These are phyloP conservation scores for Germaria angustata DNA, from an alignment of 2,888 invertebrate genomes.

Conservation along the genomic window DNA sequence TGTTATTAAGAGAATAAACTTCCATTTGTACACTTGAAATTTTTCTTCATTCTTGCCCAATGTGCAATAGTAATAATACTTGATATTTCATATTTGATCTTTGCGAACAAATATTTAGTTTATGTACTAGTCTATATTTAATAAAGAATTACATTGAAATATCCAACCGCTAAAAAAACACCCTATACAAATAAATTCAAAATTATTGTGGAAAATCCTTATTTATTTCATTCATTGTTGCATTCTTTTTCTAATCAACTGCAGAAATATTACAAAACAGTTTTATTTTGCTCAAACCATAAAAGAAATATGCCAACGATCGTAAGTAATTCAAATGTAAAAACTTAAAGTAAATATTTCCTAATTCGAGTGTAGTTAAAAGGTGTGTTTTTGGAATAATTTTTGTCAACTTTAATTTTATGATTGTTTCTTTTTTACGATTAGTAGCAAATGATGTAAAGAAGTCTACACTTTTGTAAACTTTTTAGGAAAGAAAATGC, in stretches of 20 bases:
- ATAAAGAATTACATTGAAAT: too few species aligned
- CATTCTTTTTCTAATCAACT: slow-evolving; percentile 8
- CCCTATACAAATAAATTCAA: neutral
- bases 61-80: too few species aligned
- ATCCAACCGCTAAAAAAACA: neutral
- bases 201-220: neutral
- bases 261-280: neutral
- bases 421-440: neutral
- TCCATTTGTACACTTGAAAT: too few species aligned
- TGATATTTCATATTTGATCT: too few species aligned
- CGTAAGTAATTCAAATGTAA: neutral
- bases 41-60: too few species aligned
- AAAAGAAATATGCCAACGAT: neutral
- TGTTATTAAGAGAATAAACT: too few species aligned
- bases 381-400: slow-evolving; percentile 16
- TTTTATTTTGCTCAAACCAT: neutral
- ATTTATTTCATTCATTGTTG: too few species aligned
- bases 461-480: neutral
- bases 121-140: too few species aligned
- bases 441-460: neutral
- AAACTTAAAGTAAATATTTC: slow-evolving; percentile 1
- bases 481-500: neutral
- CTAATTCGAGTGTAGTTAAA: slow-evolving; percentile 5
- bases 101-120: too few species aligned
- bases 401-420: neutral